These are phyloP conservation scores for Mantis religiosa DNA, from an alignment of 2,888 invertebrate species.

Conservation along the genomic window DNA sequence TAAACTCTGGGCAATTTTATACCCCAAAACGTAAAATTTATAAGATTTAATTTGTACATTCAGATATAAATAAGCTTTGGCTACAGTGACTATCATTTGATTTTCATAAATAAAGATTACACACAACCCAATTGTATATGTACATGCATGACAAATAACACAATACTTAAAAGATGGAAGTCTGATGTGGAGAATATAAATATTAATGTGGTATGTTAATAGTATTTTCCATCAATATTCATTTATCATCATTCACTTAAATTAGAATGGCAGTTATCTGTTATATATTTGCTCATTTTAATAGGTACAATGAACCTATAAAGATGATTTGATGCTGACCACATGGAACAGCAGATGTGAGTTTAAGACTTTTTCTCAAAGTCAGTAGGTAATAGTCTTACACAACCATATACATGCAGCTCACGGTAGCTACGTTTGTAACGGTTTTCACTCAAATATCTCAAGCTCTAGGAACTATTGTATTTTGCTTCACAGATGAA, in stretches of 20 bases:
- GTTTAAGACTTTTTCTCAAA: neutral
- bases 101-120: neutral
- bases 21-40: neutral
- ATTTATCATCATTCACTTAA: neutral
- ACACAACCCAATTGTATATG: neutral
- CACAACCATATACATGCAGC: neutral
- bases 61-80: neutral
- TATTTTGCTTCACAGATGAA: neutral
- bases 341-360: neutral
- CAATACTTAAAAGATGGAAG: neutral
- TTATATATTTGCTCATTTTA: neutral
- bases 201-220: neutral
- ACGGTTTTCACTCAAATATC: neutral
- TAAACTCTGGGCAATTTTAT: neutral
- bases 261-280: neutral
- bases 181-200: neutral
- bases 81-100: neutral
- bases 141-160: neutral
- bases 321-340: neutral
- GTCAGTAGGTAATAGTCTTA: neutral
- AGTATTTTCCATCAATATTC: neutral
- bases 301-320: neutral
- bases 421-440: neutral
- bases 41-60: constrained; percentile 4
- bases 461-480: neutral